These are phyloP conservation scores for Syngnathus floridae DNA, from an alignment of 2,113 vertebrate genomes.

Conservation along the genomic window DNA sequence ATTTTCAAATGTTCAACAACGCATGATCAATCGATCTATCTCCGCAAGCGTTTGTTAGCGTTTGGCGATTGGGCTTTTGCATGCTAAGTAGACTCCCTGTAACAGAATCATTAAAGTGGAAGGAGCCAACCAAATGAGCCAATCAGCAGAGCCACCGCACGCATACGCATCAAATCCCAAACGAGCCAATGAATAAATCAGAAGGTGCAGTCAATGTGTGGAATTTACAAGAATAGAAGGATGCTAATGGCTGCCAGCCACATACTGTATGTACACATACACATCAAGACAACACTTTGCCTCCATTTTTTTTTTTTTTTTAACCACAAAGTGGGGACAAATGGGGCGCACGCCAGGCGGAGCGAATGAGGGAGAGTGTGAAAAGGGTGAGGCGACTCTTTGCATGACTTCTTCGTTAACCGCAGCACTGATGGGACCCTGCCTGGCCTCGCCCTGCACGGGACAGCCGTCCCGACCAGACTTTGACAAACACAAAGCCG, in stretches of 20 bases:
- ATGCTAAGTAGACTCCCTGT: conserved; percentile 42
- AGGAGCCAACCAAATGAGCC: no score
- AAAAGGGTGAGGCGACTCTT: conserved; percentile 51
- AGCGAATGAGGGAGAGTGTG: conserved; percentile 42
- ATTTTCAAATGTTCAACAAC: background rate
- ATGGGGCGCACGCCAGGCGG: conserved; percentile 24
- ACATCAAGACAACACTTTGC: conserved; percentile 47
- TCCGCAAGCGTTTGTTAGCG: conserved; percentile 24
- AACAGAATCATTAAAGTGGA: conserved; percentile 37
- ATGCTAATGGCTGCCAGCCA: conserved; percentile 50
- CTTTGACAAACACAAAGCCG: conserved; percentile 14
- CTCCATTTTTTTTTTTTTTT: conserved; percentile 33
- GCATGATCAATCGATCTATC: conserved; percentile 42
- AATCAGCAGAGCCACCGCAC: conserved; percentile 37
- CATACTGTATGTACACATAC: conserved; percentile 15
- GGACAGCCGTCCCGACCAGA: conserved; percentile 30
- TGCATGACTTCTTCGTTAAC: conserved; percentile 62
- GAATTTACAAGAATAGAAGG: conserved; percentile 44
- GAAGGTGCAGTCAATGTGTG: conserved; percentile 33
- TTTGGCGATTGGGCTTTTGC: conserved; percentile 11
- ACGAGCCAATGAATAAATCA: conserved; percentile 70
- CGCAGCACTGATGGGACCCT: conserved; percentile 52
- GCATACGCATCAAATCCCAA: conserved; percentile 43
- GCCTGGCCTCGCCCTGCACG: conserved; percentile 22
- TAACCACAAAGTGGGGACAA: conserved; percentile 64